Base-by-base conservation (phyloP, 2,888 invertebrate species). In the Acleris cristana region DNA sequence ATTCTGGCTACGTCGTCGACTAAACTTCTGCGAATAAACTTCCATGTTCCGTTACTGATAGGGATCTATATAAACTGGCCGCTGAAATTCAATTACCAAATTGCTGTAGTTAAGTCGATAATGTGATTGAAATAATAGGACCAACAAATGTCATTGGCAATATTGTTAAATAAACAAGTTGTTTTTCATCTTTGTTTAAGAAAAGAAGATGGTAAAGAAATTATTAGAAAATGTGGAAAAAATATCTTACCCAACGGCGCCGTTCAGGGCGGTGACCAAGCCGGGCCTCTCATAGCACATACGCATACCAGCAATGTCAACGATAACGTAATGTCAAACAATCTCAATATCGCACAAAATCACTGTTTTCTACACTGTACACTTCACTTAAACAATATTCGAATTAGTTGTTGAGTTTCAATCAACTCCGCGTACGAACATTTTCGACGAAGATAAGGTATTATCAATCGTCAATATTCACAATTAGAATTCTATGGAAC, bases 221-320 rank as follows among this genome's bases (percentile, higher is more conserved):
- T 5, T 48, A n/a, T 45, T 16, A 26, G 12, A 48, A n/a, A 10
- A 34, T 4, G 0, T 34, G 3, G 6, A 57, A 57, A 40, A 58
- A 44, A 5, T 19, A 51, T 62, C 81, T 90, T 88, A 92, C 92
- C 92, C 91, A 75, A 89, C 86, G 72, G 84, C 81, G 81, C 88
- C 89, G 90, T 91, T 91, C 84, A 92, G 84, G 83, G 89, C 82
- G 84, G 87, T 86, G 81, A 91, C 90, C 81, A 89, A 77, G 71
- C 89, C 87, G 69, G 92, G 90, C 78, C 92, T 80, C 81, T 92
- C 92, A 90, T 90, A 92, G 81, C 92, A 92, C 90, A 92, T 84
- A 88, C 92, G 92, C 92, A 92, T 92, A 82, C 86, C 90, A 88
- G 85, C 86, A 77, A 80, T 77, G 79, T 76, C 83, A 76, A 34